Percentiles rank a stretch among this genome's conserved stretches.
Conservation (phyloP, 2,797 vertebrate species). For the Muscicapa striata region DNA sequence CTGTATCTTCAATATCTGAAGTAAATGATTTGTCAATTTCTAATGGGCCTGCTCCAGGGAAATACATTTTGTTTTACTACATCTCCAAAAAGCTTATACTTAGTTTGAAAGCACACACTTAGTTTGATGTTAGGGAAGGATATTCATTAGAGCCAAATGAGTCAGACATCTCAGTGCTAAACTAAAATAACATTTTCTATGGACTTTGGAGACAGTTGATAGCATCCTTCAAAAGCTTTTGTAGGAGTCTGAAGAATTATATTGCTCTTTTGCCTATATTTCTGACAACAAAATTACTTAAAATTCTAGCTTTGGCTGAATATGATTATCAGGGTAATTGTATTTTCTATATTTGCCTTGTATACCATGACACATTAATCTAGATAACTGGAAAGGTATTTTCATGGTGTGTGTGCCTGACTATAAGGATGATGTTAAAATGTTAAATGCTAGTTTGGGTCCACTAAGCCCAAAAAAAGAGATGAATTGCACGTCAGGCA, state of each 20-base stretch:
- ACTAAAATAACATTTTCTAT: not conserved
- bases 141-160: slow-evolving; percentile 4
- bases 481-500: not conserved
- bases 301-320: slow-evolving; percentile 14
- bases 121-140: not conserved
- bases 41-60: not conserved
- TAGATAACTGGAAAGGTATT: not conserved
- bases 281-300: slow-evolving; percentile 32
- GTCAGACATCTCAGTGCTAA: not conserved
- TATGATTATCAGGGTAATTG: not conserved
- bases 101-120: not conserved
- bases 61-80: not conserved
- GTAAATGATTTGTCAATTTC: not conserved
- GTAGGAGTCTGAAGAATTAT: not conserved
- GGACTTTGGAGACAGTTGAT: not conserved
- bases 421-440: not conserved
- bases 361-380: not conserved
- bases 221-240: not conserved
- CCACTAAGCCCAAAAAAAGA: not conserved
- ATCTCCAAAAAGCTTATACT: not conserved
- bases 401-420: not conserved
- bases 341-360: not conserved
- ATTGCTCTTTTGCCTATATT: not conserved
- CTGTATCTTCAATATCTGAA: not conserved
- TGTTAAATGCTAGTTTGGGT: not conserved